Evolutionary conservation across 2,797 vertebrate species (phyloP).

Genomic region (Botia almorhae): DNA sequence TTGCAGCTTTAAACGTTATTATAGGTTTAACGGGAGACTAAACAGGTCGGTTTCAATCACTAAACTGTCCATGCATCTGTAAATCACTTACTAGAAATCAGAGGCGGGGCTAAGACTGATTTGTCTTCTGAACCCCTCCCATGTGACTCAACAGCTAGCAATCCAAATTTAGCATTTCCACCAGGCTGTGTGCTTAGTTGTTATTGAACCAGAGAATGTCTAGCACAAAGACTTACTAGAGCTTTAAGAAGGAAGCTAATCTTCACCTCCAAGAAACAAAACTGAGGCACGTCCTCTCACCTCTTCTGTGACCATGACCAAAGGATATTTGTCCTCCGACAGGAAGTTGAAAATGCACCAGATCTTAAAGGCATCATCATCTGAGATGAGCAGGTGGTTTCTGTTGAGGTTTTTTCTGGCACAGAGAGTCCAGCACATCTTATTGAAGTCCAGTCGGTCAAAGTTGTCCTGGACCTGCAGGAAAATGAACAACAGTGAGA

Average conservation of each 20-base stretch:
- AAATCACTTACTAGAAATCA: not conserved
- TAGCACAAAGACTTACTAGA: no score
- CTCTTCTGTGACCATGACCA: constrained; percentile 93
- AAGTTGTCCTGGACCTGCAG: constrained; percentile 90
- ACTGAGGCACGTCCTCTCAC: constrained; percentile 72
- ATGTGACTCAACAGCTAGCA: not conserved
- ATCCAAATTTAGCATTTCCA: not conserved
- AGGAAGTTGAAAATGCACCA: constrained; percentile 99
- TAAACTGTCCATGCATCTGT: not conserved
- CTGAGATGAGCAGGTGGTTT: constrained; percentile 81
- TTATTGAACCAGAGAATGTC: no score
- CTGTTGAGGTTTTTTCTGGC: constrained; percentile 90
- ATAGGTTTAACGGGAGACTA: no score
- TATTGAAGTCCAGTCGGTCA: constrained; percentile 92
- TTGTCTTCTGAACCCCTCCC: not conserved
- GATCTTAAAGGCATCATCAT: constrained; percentile 93
- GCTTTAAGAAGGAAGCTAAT: no score
- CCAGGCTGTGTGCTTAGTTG: not conserved
- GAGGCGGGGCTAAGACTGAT: not conserved
- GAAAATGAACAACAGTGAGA: not conserved
- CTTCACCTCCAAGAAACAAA: no score
- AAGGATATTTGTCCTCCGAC: constrained; percentile 93
- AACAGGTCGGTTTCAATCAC: not conserved
- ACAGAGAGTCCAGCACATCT: constrained; percentile 96
- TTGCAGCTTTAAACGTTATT: no score